These are phyloP conservation scores for Hoplostethus atlanticus DNA, from an alignment of 2,797 vertebrate genomes.

Conservation along the genomic window DNA sequence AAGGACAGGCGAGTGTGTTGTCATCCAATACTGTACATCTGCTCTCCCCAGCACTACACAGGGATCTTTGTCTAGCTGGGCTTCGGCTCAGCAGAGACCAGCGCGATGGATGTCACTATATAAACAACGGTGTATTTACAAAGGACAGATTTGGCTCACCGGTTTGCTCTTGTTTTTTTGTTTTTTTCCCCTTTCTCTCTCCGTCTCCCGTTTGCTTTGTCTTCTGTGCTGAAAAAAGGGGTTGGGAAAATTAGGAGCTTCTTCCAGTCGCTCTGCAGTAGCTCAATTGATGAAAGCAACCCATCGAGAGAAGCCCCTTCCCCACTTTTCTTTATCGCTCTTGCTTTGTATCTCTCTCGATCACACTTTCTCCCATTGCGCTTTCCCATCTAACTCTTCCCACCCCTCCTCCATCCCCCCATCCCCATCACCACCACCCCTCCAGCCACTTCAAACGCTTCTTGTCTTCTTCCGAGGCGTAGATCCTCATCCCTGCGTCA, in stretches of 20 bases:
- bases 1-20: constrained; percentile 54
- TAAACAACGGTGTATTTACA: constrained; percentile 62
- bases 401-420: not conserved
- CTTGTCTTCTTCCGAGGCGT: constrained; percentile 68
- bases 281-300: constrained; percentile 31
- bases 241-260: constrained; percentile 26
- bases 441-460: constrained; percentile 67
- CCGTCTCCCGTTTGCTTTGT: not conserved
- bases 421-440: constrained; percentile 2
- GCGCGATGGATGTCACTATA: constrained; percentile 11
- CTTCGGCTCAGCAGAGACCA: constrained; percentile 34
- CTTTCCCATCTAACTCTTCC: constrained; percentile 44
- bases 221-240: constrained; percentile 10
- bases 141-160: constrained; percentile 24
- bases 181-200: not conserved
- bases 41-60: constrained; percentile 50
- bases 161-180: constrained; percentile 2
- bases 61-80: constrained; percentile 62
- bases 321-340: not conserved
- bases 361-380: constrained; percentile 49
- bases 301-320: constrained; percentile 24
- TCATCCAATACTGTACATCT: constrained; percentile 71
- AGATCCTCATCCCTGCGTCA: constrained; percentile 70
- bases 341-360: constrained; percentile 39
- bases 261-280: constrained; percentile 10